These are phyloP conservation scores for Yponomeuta evonymella DNA, from an alignment of 2,888 invertebrate genomes.

Conservation along the genomic window DNA sequence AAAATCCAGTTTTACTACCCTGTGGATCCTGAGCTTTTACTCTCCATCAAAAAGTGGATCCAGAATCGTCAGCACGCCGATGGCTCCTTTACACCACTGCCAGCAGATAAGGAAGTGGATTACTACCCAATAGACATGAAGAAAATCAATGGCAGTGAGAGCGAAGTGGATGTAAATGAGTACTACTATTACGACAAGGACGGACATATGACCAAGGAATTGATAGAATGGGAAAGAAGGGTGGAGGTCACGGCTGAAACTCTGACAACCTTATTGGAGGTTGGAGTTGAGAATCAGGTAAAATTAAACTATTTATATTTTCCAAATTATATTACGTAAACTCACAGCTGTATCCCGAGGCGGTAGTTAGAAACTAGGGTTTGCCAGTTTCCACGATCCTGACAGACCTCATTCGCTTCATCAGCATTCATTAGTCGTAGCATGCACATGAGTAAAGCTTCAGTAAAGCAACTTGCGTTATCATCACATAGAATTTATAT, in stretches of 20 bases:
- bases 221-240: conserved; percentile 70
- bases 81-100: conserved; percentile 77
- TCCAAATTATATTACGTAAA: too few relatives aligned
- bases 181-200: conserved; percentile 70
- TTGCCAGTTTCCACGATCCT: too few relatives aligned
- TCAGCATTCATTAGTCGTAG: too few relatives aligned
- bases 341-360: too few relatives aligned
- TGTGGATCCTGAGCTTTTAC: conserved; percentile 77
- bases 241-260: conserved; percentile 80
- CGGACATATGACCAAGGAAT: conserved; percentile 67
- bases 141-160: conserved; percentile 48
- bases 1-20: conserved; percentile 78
- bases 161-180: conserved; percentile 60
- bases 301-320: too few relatives aligned
- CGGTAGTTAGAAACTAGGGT: too few relatives aligned
- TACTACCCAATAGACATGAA: conserved; percentile 62
- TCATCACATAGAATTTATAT: too few relatives aligned
- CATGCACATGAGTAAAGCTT: too few relatives aligned
- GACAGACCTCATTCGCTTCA: too few relatives aligned
- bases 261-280: conserved; percentile 75
- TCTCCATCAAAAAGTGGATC: conserved; percentile 78
- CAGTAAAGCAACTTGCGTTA: too few relatives aligned
- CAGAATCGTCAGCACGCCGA: conserved; percentile 76
- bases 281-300: conserved; percentile 76
- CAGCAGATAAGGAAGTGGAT: conserved; percentile 75